Percentiles rank a stretch among this genome's conserved stretches.
Conservation (phyloP, 1,140 invertebrate genomes). For the Scylla paramamosain region DNA sequence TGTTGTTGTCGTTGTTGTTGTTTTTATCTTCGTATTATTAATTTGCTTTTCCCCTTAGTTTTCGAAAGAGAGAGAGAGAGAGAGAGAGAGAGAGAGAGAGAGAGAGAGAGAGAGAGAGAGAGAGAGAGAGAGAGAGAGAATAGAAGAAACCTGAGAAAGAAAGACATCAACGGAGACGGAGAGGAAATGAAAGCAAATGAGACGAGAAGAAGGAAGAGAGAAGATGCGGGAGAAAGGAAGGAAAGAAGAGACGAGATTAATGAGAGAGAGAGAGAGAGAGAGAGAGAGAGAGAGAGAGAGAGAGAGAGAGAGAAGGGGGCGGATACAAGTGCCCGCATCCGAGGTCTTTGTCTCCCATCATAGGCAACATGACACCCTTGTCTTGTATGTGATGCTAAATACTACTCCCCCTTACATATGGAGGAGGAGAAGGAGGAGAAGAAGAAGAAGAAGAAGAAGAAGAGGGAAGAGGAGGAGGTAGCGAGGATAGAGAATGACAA, state of each 20-base stretch:
- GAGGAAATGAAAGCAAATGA: background rate
- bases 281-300: conserved; percentile 51
- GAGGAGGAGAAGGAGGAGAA: background rate
- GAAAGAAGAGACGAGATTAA: background rate
- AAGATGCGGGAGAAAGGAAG: background rate
- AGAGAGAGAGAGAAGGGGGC: background rate
- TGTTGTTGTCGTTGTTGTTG: background rate
- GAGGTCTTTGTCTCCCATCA: background rate
- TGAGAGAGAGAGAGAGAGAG: conserved; percentile 45
- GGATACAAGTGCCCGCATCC: background rate
- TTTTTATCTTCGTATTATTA: background rate
- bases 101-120: too few relatives aligned
- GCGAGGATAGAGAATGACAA: too few relatives aligned
- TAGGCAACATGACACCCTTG: background rate
- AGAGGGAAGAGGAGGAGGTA: background rate
- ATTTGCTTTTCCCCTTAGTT: background rate
- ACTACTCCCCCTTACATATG: background rate
- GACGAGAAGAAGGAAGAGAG: background rate
- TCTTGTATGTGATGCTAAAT: background rate
- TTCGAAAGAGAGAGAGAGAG: background rate
- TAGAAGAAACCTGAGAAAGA: background rate
- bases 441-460: too few relatives aligned
- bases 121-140: background rate
- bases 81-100: conserved; percentile 6
- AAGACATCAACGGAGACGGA: background rate